phyloP scores from a whole-genome alignment of 2,113 vertebrate genomes.

The Corythornis madagascariensis region DNA sequence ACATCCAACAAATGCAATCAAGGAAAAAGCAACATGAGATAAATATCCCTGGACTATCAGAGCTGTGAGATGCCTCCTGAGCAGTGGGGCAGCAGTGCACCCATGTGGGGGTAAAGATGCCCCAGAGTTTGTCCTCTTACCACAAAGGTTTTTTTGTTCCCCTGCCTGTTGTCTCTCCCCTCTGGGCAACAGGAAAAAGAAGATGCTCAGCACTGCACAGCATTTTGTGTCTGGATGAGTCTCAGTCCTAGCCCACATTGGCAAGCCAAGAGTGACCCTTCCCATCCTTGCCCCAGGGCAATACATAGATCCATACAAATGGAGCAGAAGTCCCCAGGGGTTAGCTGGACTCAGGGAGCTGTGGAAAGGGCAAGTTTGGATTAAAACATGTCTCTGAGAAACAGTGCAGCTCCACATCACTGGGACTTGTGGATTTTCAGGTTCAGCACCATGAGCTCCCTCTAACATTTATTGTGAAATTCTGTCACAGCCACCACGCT shows the following conservation, averaged over 20 bases:
- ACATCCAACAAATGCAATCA: not conserved
- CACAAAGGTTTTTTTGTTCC: accelerated
- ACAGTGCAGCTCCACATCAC: not conserved
- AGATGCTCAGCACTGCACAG: not conserved
- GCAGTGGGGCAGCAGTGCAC: accelerated
- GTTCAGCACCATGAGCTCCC: not conserved
- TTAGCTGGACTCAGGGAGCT: not conserved
- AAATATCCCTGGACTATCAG: not conserved
- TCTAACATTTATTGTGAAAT: not conserved
- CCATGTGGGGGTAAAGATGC: not conserved
- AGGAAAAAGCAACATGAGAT: not conserved
- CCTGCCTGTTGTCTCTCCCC: not conserved
- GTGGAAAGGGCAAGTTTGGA: not conserved
- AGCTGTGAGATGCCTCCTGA: not conserved
- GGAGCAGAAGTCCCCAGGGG: not conserved
- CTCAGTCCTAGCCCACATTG: accelerated
- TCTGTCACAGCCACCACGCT: accelerated
- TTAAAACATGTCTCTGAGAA: not conserved
- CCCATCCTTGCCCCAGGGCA: not conserved
- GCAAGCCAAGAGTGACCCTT: not conserved
- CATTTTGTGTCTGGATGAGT: not conserved
- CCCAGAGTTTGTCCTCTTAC: not conserved
- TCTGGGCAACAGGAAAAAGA: too few relatives aligned
- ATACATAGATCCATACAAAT: not conserved
- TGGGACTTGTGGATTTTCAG: accelerated